Percentiles rank a stretch among this genome's conserved stretches.
Evolutionary conservation across 2,113 vertebrate genomes (phyloP).

Genomic region (Halichoerus grypus): DNA sequence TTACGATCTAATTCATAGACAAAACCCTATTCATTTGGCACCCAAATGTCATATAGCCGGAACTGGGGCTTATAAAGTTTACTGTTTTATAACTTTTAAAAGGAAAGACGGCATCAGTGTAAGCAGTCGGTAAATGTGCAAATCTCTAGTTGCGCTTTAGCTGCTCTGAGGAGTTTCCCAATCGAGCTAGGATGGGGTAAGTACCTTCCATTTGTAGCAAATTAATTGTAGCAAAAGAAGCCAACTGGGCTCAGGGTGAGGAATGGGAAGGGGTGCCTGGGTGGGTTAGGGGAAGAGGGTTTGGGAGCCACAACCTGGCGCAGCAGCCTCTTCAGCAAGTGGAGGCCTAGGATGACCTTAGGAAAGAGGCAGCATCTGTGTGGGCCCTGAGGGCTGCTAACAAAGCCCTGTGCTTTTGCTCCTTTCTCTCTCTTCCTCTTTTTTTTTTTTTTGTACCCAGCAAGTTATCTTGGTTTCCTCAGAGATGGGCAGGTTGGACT

Average conservation of each 20-base stretch:
- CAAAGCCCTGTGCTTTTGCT: constrained; percentile 76
- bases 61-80: constrained; percentile 99
- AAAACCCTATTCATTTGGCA: constrained; percentile 99
- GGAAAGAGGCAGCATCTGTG: constrained; percentile 75
- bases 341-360: constrained; percentile 79
- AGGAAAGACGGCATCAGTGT: constrained; percentile 92
- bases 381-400: constrained; percentile 76
- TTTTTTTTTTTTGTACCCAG: background rate
- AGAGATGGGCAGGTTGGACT: constrained; percentile 78
- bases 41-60: constrained; percentile 98
- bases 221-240: constrained; percentile 85
- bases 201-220: constrained; percentile 90
- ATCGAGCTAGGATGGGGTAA: constrained; percentile 93
- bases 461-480: constrained; percentile 79
- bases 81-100: constrained; percentile 96
- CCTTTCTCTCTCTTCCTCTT: constrained; percentile 2
- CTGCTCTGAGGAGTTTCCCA: constrained; percentile 91
- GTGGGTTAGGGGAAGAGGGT: constrained; percentile 61
- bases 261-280: constrained; percentile 77
- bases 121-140: constrained; percentile 91
- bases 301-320: constrained; percentile 71
- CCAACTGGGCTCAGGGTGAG: constrained; percentile 83
- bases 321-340: constrained; percentile 60
- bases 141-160: constrained; percentile 91
- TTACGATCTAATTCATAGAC: constrained; percentile 99